Evolutionary conservation across 2,797 vertebrate species (phyloP).

Genomic region (Hippopotamyrus pictus): DNA sequence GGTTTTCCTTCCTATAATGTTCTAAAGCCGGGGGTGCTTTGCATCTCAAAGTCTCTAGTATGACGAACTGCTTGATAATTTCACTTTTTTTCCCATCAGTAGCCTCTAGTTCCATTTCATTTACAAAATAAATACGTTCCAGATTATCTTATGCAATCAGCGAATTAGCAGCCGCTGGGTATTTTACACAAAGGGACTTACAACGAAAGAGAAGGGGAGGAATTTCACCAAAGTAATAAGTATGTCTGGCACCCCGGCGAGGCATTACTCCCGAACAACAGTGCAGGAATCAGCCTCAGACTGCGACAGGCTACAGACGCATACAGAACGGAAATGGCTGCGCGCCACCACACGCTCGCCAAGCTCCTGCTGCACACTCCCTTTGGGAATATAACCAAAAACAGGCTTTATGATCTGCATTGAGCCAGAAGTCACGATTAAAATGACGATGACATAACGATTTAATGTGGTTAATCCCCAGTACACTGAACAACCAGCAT

Average conservation of each 20-base stretch:
- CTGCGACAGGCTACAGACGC: background rate
- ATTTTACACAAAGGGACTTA: background rate
- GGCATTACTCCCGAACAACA: background rate
- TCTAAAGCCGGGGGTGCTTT: background rate
- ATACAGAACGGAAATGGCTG: background rate
- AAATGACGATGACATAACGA: background rate
- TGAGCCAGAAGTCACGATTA: background rate
- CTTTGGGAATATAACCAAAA: background rate
- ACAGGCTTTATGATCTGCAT: background rate
- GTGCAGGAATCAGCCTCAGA: background rate
- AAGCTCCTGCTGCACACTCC: background rate
- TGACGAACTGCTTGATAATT: background rate
- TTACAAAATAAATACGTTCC: background rate
- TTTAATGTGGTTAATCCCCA: background rate
- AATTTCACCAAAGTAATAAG: background rate
- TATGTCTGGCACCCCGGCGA: background rate
- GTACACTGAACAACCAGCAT: background rate
- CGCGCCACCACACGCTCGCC: background rate
- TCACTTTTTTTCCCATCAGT: background rate
- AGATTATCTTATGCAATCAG: constrained; percentile 1
- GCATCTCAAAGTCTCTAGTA: background rate
- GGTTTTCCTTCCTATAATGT: background rate
- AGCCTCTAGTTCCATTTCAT: background rate
- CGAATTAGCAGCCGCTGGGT: background rate
- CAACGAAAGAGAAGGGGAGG: background rate